Percentiles rank a stretch among this genome's conserved stretches.
These are phyloP conservation scores for Trachythela sp. DNA, from an alignment of 64 coral and sea anemone genomes.

Conservation along the genomic window DNA sequence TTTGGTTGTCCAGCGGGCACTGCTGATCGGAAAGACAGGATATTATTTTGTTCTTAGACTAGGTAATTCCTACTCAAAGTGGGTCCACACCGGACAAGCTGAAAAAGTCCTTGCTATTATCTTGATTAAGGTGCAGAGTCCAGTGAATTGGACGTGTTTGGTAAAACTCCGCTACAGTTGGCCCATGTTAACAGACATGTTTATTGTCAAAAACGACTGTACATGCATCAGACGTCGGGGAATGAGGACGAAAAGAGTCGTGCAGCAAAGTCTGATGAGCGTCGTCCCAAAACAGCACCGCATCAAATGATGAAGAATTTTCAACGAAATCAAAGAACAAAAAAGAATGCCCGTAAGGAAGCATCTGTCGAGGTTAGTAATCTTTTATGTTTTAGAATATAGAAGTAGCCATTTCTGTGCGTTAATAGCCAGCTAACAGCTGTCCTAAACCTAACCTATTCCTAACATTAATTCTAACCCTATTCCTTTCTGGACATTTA, in stretches of 20 bases:
- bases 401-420: no score
- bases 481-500: neutral
- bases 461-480: no score
- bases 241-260: neutral
- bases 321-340: neutral
- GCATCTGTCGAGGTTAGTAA: neutral
- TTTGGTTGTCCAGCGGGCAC: no score
- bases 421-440: no score
- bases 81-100: no score
- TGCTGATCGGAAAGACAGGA: no score
- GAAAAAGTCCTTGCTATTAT: no score
- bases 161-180: slow-evolving; percentile 62
- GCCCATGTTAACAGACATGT: slow-evolving; percentile 74
- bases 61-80: no score
- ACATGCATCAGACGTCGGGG: slow-evolving; percentile 58
- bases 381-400: no score
- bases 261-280: neutral
- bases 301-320: neutral
- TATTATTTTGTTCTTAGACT: no score
- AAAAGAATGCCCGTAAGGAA: neutral
- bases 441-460: no score
- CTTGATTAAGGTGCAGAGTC: slow-evolving; percentile 65
- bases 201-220: slow-evolving; percentile 82
- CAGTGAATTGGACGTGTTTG: slow-evolving; percentile 61
- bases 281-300: neutral